Base-by-base conservation (phyloP, 2,113 vertebrate species). In the Numida meleagris region DNA sequence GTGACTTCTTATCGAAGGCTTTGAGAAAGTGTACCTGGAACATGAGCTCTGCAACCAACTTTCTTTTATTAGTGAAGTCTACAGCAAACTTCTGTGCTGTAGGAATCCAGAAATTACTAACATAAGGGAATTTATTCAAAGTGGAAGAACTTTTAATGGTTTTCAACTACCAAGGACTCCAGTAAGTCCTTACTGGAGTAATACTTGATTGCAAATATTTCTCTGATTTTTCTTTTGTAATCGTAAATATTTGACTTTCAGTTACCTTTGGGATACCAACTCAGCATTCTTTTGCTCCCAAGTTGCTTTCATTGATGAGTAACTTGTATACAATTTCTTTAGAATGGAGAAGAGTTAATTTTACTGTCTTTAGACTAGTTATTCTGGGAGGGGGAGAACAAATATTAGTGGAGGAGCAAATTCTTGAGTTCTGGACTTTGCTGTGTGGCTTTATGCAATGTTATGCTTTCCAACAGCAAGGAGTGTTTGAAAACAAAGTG, bases 291-390 rank as follows among this genome's bases (percentile, higher is more conserved):
- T 90, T 73, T 72, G 38, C 42, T 36, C 43, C 24, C 42, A 75
- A 89, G 38, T 20, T 38, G 38, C 5, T 14, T 40, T 66, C 67
- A 40, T 77, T 51, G 21, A 36, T 6, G 0, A 6, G 15, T 75
- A 82, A 75, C 51, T 46, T 17, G 68, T 80, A 58, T 0, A 24
- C 3, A 12, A 5, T 46, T 82, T 82, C 7, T 76, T 75, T 36
- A 48, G 43, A 73, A 57, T 40, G 23, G 61, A 82, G 12, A 48
- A 81, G 11, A 78, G 57, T 8, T 58, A 45, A 25, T 84, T 72
- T 19, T 50, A 2, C 16, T 83, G 11, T 2, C 10, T 72, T 88
- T 88, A 0, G 0, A 12, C 33, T 36, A 42, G 12, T 66, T 53
- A 14, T 80, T 91, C 46, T 84, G 34, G 17, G 9, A 2, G 48